Base-by-base conservation (phyloP, 2,888 invertebrate species). In the Drosophila melanosoma region DNA sequence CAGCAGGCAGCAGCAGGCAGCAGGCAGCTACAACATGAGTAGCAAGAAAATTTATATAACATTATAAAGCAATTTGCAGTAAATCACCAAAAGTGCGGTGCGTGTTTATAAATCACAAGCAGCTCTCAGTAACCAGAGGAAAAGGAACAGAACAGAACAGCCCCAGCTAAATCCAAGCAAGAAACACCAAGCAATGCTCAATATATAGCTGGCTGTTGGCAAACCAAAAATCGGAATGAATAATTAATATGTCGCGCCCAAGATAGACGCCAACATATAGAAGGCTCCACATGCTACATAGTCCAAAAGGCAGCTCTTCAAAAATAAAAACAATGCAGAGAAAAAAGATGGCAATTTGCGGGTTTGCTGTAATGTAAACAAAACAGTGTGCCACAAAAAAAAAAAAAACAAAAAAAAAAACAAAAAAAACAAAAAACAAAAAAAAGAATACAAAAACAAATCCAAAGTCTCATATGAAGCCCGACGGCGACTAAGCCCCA, bases 11-110 rank as follows among this genome's bases (percentile, higher is more conserved):
- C 17, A 58, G 17, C 32, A 35, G 29, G 6, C 35, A 45, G 36
- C 53, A 23, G 20, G 45, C 51, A 51, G 15, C 49, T 57, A 36
- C 42, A 77, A 54, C 61, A 81, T 65, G 62, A 71, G 62, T 63
- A 69, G 64, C 67, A 69, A 73, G 59, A 74, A 80, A 86, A 86
- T 88, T 69, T 86, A 85, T 85, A 88, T 85, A 87, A 87, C 87
- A 89, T 87, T 87, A 87, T 87, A 87, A 89, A 87, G 87, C 87
- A 87, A 87, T 89, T 87, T 87, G 89, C 89, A 89, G 88, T 87
- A 87, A 87, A 87, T 87, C 87, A 87, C 83, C 69, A 68, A 68
- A 89, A 89, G 87, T 58, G 83, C 80, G 80, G 78, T 78, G 80
- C 88, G 83, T 86, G 87, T 83, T 86, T 86, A 87, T 87, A 87